Evolutionary conservation across 92 coral and sea anemone species (phyloP).

Genomic region (Porites divaricata): DNA sequence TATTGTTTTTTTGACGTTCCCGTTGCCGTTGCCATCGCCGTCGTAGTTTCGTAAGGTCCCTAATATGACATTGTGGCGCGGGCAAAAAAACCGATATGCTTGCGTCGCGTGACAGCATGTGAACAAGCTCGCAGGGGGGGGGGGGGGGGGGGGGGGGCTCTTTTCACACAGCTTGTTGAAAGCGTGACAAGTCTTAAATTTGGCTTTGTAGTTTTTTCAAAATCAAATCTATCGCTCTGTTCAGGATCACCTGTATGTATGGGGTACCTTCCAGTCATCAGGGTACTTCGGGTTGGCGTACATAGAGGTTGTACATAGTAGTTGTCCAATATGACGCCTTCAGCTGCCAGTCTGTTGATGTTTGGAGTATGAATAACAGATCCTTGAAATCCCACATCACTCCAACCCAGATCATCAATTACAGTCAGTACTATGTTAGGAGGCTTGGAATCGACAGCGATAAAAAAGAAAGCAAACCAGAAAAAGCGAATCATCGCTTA

Average conservation of each 20-base stretch:
- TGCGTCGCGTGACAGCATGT: too few species aligned
- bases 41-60: too few species aligned
- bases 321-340: slow-evolving; percentile 77
- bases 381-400: slow-evolving; percentile 85
- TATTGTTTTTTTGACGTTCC: too few species aligned
- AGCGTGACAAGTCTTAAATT: not conserved
- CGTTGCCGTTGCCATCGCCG: too few species aligned
- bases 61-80: too few species aligned
- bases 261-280: slow-evolving; percentile 89
- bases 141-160: too few species aligned
- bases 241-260: slow-evolving; percentile 76
- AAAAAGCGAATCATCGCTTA: slow-evolving; percentile 1
- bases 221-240: too few species aligned
- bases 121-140: not conserved
- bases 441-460: not conserved
- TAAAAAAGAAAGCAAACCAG: not conserved
- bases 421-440: slow-evolving; percentile 69
- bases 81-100: too few species aligned
- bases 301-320: slow-evolving; percentile 83
- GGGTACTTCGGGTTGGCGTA: slow-evolving; percentile 88
- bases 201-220: not conserved
- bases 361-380: slow-evolving; percentile 77
- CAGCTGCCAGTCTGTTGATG: slow-evolving; percentile 71
- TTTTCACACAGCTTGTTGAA: not conserved
- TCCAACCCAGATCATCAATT: slow-evolving; percentile 82